phyloP scores from a whole-genome alignment of 2,888 invertebrate genomes.

The Agrochola litura region DNA sequence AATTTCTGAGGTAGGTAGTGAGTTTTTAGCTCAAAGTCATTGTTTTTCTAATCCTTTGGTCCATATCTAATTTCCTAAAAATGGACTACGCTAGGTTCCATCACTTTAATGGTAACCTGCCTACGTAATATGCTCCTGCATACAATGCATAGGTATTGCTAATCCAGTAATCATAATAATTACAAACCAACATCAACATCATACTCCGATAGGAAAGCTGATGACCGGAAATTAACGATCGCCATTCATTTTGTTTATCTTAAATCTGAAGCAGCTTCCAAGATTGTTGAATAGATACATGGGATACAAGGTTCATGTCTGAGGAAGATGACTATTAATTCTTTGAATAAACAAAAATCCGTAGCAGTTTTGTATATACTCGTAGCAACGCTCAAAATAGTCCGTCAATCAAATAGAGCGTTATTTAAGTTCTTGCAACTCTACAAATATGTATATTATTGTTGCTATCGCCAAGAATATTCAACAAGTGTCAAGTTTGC shows the following conservation, averaged over 20 bases:
- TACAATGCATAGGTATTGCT: neutral
- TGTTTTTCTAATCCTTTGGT: neutral
- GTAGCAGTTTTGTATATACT: neutral
- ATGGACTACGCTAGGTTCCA: neutral
- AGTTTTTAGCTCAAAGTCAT: neutral
- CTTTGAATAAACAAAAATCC: neutral
- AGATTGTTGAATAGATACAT: neutral
- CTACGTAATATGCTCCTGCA: neutral
- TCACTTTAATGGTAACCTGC: neutral
- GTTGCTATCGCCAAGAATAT: neutral
- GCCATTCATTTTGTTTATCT: slow-evolving; percentile 20
- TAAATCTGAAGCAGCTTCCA: slow-evolving; percentile 16
- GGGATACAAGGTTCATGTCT: neutral
- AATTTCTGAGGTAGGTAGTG: no score
- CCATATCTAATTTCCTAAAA: neutral
- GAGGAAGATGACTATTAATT: neutral
- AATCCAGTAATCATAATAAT: neutral
- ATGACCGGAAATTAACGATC: slow-evolving; percentile 14
- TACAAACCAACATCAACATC: neutral
- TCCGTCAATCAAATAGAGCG: neutral
- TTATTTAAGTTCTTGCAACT: neutral
- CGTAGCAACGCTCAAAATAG: neutral
- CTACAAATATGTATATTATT: neutral
- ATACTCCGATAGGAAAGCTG: neutral
- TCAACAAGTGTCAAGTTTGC: slow-evolving; percentile 7